Base-by-base conservation (phyloP, 2,113 vertebrate genomes). In the Oncorhynchus nerka region DNA sequence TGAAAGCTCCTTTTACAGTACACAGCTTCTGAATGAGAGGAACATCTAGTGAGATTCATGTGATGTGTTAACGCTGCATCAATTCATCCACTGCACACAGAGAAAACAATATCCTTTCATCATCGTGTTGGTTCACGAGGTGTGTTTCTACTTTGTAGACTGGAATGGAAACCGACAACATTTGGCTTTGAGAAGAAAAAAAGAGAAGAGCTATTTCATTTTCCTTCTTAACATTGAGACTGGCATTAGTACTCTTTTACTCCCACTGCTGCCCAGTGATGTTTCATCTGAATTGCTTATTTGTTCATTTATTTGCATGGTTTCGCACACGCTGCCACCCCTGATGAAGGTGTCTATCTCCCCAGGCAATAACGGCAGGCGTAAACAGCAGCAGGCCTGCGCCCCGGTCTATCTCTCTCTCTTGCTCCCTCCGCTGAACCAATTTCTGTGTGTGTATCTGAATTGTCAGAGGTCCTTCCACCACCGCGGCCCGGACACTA, bases 391-490 rank as follows among this genome's bases (percentile, higher is more conserved):
- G 82, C 83, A 84, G 81, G 51, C 51, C 16, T 19, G 16, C 51
- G 51, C 51, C 16, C 87, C 82, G 79, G 73, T 81, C 84, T 86
- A 77, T 84, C 90, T 86, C 32, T 45, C 39, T 11, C 9, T 45
- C 39, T 45, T 45, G 9, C 39, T 87, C 84, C 84, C 86, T 88
- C 89, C 87, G 77, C 88, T 88, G 78, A 94, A 91, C 90, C 91
- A 90, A 92, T 93, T 93, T 93, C 92, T 90, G 84, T 84, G 85
- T 45, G 39, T 90, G 89, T 90, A 89, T 91, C 87, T 87, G 89
- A 92, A 92, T 92, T 92, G 91, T 94, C 91, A 92, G 91, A 94
- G 92, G 92, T 92, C 89, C 88, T 91, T 91, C 91, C 85, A 84
- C 85, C 85, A 83, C 87, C 39, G 77, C 73, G 66, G 85, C 87